Percentiles rank a stretch among this genome's conserved stretches.
Evolutionary conservation across 2,797 vertebrate genomes (phyloP).

Genomic region (Darevskia nairensis): DNA sequence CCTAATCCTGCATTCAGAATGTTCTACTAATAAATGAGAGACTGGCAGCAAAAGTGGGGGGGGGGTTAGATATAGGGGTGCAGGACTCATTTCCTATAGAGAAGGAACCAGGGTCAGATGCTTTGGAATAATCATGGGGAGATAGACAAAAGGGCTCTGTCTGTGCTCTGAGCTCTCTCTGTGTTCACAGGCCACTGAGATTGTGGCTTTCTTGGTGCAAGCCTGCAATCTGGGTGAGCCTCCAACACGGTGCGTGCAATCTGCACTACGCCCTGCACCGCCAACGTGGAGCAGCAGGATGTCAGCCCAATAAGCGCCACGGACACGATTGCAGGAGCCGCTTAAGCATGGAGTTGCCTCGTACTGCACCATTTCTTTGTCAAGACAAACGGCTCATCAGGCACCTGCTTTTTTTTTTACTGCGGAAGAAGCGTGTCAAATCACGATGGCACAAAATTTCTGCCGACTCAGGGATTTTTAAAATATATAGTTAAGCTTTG

Average conservation of each 20-base stretch:
- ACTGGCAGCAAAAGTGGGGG: not conserved
- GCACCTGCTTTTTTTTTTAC: not conserved
- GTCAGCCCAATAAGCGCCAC: too few relatives aligned
- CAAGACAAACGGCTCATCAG: not conserved
- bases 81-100: not conserved
- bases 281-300: not conserved
- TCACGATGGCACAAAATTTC: not conserved
- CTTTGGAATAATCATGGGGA: not conserved
- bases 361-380: not conserved
- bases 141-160: not conserved
- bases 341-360: slow-evolving; percentile 1
- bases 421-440: slow-evolving; percentile 1
- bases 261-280: too few relatives aligned
- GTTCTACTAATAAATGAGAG: slow-evolving; percentile 20
- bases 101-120: not conserved
- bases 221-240: not conserved
- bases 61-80: not conserved
- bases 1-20: slow-evolving; percentile 37
- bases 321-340: not conserved
- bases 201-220: not conserved
- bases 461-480: not conserved
- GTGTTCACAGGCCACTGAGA: not conserved
- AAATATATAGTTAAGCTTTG: not conserved
- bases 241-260: too few relatives aligned
- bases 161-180: fast-evolving